Evolutionary conservation across 2,797 vertebrate genomes (phyloP).

Genomic region (Sarcoramphus papa): DNA sequence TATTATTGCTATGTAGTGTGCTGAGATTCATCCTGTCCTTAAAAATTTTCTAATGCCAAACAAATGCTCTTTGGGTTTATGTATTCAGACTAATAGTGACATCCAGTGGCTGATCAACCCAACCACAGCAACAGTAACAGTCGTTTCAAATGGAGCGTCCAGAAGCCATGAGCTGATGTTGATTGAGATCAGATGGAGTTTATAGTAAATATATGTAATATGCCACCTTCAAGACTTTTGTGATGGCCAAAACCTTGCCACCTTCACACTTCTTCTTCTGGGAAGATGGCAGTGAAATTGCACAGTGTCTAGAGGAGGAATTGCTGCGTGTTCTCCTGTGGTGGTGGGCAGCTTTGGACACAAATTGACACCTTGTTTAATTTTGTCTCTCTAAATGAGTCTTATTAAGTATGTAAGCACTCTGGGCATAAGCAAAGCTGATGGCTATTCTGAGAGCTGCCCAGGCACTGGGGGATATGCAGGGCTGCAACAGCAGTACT

Average conservation of each 20-base stretch:
- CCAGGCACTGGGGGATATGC: background rate
- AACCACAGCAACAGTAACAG: background rate
- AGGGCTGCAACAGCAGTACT: background rate
- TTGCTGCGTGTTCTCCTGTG: background rate
- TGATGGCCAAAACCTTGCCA: background rate
- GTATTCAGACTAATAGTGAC: slow-evolving; percentile 45
- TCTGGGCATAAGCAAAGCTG: background rate
- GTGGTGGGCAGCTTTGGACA: background rate
- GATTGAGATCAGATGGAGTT: background rate
- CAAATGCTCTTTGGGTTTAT: background rate
- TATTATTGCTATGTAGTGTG: background rate
- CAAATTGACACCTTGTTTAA: background rate
- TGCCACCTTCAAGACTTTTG: background rate
- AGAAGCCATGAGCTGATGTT: background rate
- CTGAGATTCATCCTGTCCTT: background rate
- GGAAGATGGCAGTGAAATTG: background rate
- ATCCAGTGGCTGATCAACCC: slow-evolving; percentile 46
- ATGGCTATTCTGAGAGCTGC: background rate
- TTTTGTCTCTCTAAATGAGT: background rate
- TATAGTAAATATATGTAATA: fast-evolving
- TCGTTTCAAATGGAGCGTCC: fast-evolving
- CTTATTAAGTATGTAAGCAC: background rate
- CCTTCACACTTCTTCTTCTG: background rate
- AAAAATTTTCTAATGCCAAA: slow-evolving; percentile 17
- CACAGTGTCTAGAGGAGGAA: background rate